A percentile compares a stretch with the other conserved stretches of the same genome.
phyloP scores from a whole-genome alignment of 2,888 invertebrate species.

The Lasioglossum leucozonium region DNA sequence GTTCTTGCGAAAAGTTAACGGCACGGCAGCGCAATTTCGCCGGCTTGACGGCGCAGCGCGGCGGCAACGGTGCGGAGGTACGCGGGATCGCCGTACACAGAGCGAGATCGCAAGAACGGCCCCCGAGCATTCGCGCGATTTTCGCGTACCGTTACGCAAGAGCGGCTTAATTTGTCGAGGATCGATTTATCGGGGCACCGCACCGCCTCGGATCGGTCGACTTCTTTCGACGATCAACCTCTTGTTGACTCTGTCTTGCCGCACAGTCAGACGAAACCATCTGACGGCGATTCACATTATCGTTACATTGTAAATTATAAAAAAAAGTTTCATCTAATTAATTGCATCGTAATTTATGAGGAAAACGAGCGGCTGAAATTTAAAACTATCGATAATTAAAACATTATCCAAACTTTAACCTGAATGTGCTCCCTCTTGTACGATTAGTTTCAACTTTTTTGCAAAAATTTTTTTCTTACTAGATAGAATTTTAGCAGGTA shows the following conservation, averaged over 20 bases:
- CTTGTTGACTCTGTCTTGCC: not conserved
- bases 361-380: too few species aligned
- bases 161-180: constrained; percentile 63
- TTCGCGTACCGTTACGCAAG: constrained; percentile 70
- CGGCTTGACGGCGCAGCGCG: constrained; percentile 50
- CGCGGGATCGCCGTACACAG: constrained; percentile 27
- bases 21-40: constrained; percentile 72
- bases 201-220: constrained; percentile 1
- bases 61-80: not conserved
- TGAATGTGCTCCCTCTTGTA: too few species aligned
- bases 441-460: too few species aligned
- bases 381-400: too few species aligned
- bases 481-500: too few species aligned
- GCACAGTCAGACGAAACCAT: not conserved
- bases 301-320: too few species aligned
- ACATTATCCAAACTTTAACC: too few species aligned
- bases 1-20: constrained; percentile 81
- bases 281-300: not conserved
- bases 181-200: constrained; percentile 60
- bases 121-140: constrained; percentile 65
- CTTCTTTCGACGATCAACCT: constrained; percentile 4
- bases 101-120: constrained; percentile 58
- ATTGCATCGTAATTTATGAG: too few species aligned
- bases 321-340: too few species aligned
- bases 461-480: too few species aligned